phyloP scores from a whole-genome alignment of 2,797 vertebrate species.

The Psittacula derbiana region DNA sequence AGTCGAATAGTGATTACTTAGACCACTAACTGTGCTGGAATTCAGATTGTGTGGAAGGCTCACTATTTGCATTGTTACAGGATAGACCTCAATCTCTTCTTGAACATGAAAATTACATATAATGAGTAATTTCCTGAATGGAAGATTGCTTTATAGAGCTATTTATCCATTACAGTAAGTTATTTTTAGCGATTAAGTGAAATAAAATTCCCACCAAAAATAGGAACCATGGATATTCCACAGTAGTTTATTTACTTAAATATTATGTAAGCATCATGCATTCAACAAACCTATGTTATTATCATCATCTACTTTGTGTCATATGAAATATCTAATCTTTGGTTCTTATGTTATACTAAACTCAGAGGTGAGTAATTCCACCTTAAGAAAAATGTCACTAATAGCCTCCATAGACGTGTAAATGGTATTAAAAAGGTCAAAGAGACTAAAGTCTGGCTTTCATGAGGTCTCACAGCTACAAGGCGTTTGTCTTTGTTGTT shows the following conservation, averaged over 20 bases:
- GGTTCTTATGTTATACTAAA: not conserved
- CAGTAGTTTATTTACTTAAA: slow-evolving; percentile 38
- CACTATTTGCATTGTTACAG: slow-evolving; percentile 46
- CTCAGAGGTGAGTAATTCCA: slow-evolving; percentile 51
- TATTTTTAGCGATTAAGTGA: slow-evolving; percentile 63
- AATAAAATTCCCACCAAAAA: slow-evolving; percentile 46
- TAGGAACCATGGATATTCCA: not conserved
- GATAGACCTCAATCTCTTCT: slow-evolving; percentile 40
- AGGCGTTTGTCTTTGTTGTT: slow-evolving; percentile 72
- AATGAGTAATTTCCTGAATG: slow-evolving; percentile 61
- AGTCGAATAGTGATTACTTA: slow-evolving; percentile 40
- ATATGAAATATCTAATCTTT: slow-evolving; percentile 2
- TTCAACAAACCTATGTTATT: not conserved
- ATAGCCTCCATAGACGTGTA: slow-evolving; percentile 44
- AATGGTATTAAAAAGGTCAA: slow-evolving; percentile 70
- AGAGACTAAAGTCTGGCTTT: slow-evolving; percentile 71
- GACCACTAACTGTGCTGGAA: slow-evolving; percentile 24
- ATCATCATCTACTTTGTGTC: not conserved
- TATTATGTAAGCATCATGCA: not conserved
- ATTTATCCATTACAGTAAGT: slow-evolving; percentile 54
- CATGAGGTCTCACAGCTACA: slow-evolving; percentile 68
- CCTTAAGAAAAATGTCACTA: slow-evolving; percentile 59
- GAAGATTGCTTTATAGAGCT: slow-evolving; percentile 48
- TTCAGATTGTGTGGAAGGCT: not conserved
- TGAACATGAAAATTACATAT: slow-evolving; percentile 56